A percentile compares a stretch with the other conserved stretches of the same genome.
These are phyloP conservation scores for Vidua macroura DNA, from an alignment of 2,113 vertebrate species.

Conservation along the genomic window DNA sequence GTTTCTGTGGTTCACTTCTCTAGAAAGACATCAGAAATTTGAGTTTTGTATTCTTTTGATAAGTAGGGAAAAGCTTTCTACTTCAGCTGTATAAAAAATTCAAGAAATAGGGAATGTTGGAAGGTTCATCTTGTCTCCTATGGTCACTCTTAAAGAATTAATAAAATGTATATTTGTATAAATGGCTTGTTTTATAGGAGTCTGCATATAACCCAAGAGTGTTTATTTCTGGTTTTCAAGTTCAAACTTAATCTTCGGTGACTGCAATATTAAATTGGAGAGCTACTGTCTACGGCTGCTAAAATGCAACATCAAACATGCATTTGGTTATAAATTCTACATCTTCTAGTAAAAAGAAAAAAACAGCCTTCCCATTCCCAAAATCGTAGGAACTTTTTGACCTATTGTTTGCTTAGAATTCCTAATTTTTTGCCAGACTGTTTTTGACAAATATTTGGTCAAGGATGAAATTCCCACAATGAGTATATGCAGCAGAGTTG, in stretches of 20 bases:
- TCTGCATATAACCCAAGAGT: not conserved
- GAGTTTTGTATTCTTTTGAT: not conserved
- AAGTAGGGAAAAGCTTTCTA: not conserved
- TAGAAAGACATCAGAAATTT: not conserved
- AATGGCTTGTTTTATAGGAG: not conserved
- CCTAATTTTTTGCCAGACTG: not conserved
- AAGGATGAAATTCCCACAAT: not conserved
- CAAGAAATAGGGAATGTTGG: not conserved
- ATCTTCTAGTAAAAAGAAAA: not conserved
- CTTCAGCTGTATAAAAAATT: conserved; percentile 1
- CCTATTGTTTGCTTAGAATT: not conserved
- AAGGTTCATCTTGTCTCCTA: not conserved
- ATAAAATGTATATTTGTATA: not conserved
- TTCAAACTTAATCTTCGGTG: not conserved
- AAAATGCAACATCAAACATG: not conserved
- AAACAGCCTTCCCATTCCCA: not conserved
- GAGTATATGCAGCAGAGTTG: not conserved
- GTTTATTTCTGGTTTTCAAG: not conserved
- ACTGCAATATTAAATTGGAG: not conserved
- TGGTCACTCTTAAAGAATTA: not conserved
- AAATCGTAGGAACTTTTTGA: not conserved
- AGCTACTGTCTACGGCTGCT: not conserved
- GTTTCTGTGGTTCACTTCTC: not conserved
- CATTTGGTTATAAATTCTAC: not conserved
- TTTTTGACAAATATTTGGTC: not conserved